Evolutionary conservation across 2,113 vertebrate genomes (phyloP).

Genomic region (Neotoma lepida): DNA sequence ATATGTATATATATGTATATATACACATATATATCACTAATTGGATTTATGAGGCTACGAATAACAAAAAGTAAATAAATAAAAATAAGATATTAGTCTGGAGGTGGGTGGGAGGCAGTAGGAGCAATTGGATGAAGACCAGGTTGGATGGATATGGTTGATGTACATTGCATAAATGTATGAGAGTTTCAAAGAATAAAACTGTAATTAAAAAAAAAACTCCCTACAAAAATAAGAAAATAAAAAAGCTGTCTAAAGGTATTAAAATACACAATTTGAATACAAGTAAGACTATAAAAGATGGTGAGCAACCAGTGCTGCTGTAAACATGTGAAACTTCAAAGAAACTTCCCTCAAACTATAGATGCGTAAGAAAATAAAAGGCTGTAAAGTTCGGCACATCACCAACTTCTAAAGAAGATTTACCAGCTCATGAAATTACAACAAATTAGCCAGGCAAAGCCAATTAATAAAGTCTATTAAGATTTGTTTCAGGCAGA

Average conservation of each 20-base stretch:
- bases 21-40: rapidly evolving
- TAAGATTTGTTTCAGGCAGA: slow-evolving; percentile 78
- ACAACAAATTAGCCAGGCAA: slow-evolving; percentile 74
- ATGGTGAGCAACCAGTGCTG: not conserved
- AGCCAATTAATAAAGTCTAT: slow-evolving; percentile 81
- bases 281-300: not conserved
- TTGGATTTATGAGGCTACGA: too few species aligned
- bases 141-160: too few species aligned
- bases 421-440: slow-evolving; percentile 79
- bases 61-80: not conserved
- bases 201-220: not conserved
- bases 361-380: slow-evolving; percentile 56
- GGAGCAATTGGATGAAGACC: rapidly evolving
- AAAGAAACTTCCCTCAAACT: slow-evolving; percentile 34
- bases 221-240: not conserved
- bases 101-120: too few species aligned
- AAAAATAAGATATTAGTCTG: too few species aligned
- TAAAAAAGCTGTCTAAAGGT: not conserved
- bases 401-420: slow-evolving; percentile 71
- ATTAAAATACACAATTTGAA: not conserved
- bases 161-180: not conserved
- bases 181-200: not conserved
- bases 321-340: slow-evolving; percentile 18
- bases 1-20: not conserved
- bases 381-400: slow-evolving; percentile 60